Base-by-base conservation (phyloP, 2,797 vertebrate genomes). In the Gambelia wislizenii region DNA sequence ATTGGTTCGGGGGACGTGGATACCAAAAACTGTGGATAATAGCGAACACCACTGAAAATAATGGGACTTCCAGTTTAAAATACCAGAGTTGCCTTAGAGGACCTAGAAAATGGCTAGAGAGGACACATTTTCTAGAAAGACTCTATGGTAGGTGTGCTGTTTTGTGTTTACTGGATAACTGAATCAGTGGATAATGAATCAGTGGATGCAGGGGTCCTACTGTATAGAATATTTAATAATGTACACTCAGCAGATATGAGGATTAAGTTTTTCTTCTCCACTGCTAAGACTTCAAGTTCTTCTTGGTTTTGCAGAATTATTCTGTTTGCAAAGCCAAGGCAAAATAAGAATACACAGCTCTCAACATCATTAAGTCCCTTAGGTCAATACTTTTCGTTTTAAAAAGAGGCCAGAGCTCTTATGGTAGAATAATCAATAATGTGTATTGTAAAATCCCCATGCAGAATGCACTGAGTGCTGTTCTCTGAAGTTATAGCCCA, bases 381-480 rank as follows among this genome's bases (percentile, higher is more conserved):
- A 69, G 30, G 67, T 87, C 87, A 91, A 67, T 75, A 83, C 80
- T 8, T n/a, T 3, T 1, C 69, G n/a, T 39, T 86, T 90, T 10
- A 70, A 91, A 91, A 56, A 0, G 0, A 87, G 6, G 74, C 33
- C 8, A 0, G 0, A 36, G 39, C 78, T 87, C 64, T 88, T 64
- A 86, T 1, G 67, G 79, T 3, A 47, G 12, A 85, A 14, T 27
- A 42, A 74, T 76, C 54, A 61, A 49, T 85, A 89, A 89, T 0
- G 14, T 49, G 78, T 33, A 78, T 61, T 87, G 82, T 83, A 9
- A 83, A 14, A 64, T 9, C 0, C 4, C 47, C 70, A 0, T 64
- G 5, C 83, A 25, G 86, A 56, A 75, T 16, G 0, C 44, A 87
- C 84, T 88, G 75, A 88, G 12, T 36, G 22, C 3, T 59, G 87